phyloP scores from a whole-genome alignment of 2,888 invertebrate genomes.

The Microplitis manilae region DNA sequence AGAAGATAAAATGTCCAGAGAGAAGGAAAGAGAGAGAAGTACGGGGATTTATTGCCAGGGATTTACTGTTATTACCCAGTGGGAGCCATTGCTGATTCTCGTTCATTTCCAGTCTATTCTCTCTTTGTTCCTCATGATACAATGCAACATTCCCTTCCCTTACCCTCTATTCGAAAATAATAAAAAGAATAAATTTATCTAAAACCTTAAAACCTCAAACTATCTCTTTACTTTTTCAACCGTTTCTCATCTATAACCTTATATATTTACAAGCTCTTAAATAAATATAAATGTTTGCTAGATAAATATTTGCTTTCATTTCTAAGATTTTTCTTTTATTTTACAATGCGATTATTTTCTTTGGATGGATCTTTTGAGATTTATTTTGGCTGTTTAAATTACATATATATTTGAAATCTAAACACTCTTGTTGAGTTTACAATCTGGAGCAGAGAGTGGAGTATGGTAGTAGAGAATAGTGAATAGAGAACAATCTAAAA shows the following conservation, averaged over 20 bases:
- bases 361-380: background rate
- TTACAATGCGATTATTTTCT: conserved; percentile 6
- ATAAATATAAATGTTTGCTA: conserved; percentile 11
- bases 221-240: background rate
- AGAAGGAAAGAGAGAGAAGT: conserved; percentile 48
- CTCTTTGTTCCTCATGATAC: conserved; percentile 8
- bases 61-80: conserved; percentile 70
- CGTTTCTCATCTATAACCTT: background rate
- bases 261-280: background rate
- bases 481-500: background rate
- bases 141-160: conserved; percentile 12
- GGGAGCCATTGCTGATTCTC: conserved; percentile 47
- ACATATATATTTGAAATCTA: background rate
- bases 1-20: conserved; percentile 15
- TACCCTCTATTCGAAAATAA: background rate
- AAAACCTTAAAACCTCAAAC: background rate
- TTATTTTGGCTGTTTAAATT: background rate
- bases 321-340: background rate
- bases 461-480: no score
- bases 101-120: conserved; percentile 42
- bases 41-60: conserved; percentile 67
- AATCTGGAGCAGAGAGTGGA: no score
- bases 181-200: conserved; percentile 12
- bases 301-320: background rate
- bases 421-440: no score